These are phyloP conservation scores for Hydropsyche tenuis DNA, from an alignment of 1,140 invertebrate species.

Conservation along the genomic window DNA sequence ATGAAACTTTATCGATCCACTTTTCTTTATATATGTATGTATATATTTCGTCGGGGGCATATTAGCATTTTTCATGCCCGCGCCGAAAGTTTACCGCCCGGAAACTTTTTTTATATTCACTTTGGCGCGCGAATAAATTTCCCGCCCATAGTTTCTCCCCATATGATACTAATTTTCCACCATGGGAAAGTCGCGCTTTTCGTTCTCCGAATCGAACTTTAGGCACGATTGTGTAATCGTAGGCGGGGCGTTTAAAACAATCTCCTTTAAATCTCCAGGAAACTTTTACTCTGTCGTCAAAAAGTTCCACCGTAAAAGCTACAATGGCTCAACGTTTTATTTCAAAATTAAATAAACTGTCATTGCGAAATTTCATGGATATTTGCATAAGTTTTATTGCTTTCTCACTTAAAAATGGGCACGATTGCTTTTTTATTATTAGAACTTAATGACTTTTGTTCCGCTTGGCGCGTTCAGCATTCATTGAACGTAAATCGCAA, in stretches of 20 bases:
- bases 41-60: no score
- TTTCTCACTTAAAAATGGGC: background rate
- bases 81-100: background rate
- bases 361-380: background rate
- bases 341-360: constrained; percentile 24
- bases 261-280: background rate
- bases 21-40: no score
- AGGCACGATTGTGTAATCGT: background rate
- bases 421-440: no score
- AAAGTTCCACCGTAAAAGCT: constrained; percentile 15
- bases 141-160: background rate
- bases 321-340: background rate
- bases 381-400: constrained; percentile 1
- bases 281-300: constrained; percentile 10
- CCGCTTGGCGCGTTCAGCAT: no score
- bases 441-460: no score
- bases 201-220: background rate
- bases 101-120: constrained; percentile 10
- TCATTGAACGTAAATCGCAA: no score
- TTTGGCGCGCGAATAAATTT: constrained; percentile 13
- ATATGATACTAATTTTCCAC: constrained; percentile 12
- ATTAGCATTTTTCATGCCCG: constrained; percentile 5
- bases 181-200: background rate
- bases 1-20: no score
- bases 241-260: background rate